A percentile compares a stretch with the other conserved stretches of the same genome.
phyloP scores from a whole-genome alignment of 1,140 invertebrate species.

The Laodelphax striatellus region DNA sequence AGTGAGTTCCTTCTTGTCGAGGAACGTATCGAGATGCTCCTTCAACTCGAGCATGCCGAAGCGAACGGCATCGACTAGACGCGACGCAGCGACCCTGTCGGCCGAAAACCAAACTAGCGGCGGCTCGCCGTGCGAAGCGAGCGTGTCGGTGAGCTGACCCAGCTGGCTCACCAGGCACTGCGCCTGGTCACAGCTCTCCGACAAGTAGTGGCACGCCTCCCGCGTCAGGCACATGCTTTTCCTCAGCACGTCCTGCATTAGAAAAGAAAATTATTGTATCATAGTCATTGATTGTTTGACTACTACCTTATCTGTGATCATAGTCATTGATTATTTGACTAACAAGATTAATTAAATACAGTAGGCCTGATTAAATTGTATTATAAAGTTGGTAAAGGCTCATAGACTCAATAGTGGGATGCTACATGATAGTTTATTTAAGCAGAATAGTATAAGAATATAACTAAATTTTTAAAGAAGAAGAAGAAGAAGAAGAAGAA shows the following conservation, averaged over 20 bases:
- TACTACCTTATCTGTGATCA: too few relatives aligned
- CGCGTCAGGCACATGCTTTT: conserved; percentile 42
- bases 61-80: conserved; percentile 62
- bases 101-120: conserved; percentile 64
- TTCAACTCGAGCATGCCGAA: conserved; percentile 89
- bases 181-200: conserved; percentile 22
- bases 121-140: conserved; percentile 47
- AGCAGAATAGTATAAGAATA: too few relatives aligned
- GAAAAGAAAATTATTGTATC: not conserved
- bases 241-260: conserved; percentile 38
- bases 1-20: conserved; percentile 82
- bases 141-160: conserved; percentile 50
- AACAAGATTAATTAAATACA: too few relatives aligned
- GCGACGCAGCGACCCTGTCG: conserved; percentile 40
- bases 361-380: too few relatives aligned
- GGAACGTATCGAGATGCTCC: conserved; percentile 89
- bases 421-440: too few relatives aligned
- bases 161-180: conserved; percentile 32
- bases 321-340: too few relatives aligned
- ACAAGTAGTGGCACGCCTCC: conserved; percentile 37
- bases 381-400: too few relatives aligned
- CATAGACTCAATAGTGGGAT: too few relatives aligned
- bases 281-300: too few relatives aligned
- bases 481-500: too few relatives aligned
- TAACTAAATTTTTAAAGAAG: too few relatives aligned